Conservation (phyloP, 2,888 invertebrate species). For the Calameuta filiformis region DNA sequence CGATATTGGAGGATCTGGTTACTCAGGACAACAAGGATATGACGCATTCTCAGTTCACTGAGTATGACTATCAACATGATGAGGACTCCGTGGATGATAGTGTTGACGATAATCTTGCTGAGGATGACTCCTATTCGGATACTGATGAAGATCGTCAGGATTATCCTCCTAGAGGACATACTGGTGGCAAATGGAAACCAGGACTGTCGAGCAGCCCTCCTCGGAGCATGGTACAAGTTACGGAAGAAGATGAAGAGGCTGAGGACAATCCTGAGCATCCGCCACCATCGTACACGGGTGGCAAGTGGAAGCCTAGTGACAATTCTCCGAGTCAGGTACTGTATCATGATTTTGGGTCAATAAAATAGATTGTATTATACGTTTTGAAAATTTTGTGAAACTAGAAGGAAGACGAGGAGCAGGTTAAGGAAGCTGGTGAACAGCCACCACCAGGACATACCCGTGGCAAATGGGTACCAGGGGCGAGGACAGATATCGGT, state of each 20-base stretch:
- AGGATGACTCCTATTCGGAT: slow-evolving; percentile 72
- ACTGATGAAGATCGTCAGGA: slow-evolving; percentile 64
- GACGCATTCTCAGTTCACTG: slow-evolving; percentile 37
- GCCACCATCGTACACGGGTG: slow-evolving; percentile 71
- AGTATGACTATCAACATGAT: slow-evolving; percentile 54
- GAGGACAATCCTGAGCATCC: slow-evolving; percentile 58
- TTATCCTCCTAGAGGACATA: slow-evolving; percentile 70
- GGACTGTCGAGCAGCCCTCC: slow-evolving; percentile 53
- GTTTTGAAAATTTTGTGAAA: background rate
- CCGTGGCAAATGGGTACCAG: slow-evolving; percentile 86
- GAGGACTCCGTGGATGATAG: slow-evolving; percentile 55
- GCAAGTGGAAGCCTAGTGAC: slow-evolving; percentile 73
- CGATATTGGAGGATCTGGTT: slow-evolving; percentile 52
- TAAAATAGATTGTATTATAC: background rate
- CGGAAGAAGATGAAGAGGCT: slow-evolving; percentile 57
- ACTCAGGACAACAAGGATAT: slow-evolving; percentile 44
- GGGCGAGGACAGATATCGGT: slow-evolving; percentile 66
- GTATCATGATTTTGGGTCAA: background rate
- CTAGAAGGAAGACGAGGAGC: slow-evolving; percentile 42
- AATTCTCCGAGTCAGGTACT: slow-evolving; percentile 32
- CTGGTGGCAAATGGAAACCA: slow-evolving; percentile 83
- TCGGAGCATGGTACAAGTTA: slow-evolving; percentile 54
- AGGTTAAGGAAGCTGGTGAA: slow-evolving; percentile 26
- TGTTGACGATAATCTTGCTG: slow-evolving; percentile 62
- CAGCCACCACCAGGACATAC: slow-evolving; percentile 78